A percentile compares a stretch with the other conserved stretches of the same genome.
Evolutionary conservation across 2,113 vertebrate species (phyloP).

Genomic region (Columbina picui): DNA sequence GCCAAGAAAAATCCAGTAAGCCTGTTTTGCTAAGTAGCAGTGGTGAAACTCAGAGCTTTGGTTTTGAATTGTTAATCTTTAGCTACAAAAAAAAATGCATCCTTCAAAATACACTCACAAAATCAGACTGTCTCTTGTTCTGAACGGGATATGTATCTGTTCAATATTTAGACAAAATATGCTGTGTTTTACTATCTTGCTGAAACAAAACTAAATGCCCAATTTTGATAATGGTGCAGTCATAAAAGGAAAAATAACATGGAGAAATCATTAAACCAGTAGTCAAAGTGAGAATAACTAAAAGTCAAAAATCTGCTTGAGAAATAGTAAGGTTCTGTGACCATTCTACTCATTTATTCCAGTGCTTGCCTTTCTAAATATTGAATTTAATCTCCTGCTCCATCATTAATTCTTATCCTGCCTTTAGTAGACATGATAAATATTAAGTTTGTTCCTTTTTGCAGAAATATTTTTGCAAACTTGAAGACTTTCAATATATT

Average conservation of each 20-base stretch:
- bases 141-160: not conserved
- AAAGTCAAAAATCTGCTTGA: not conserved
- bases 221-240: not conserved
- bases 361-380: not conserved
- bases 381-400: not conserved
- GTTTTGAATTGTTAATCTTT: not conserved
- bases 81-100: not conserved
- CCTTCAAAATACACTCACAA: not conserved
- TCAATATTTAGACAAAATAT: not conserved
- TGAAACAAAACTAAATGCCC: not conserved
- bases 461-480: not conserved
- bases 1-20: conserved; percentile 11
- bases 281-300: not conserved
- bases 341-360: not conserved
- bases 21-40: not conserved
- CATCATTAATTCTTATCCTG: not conserved
- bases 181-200: not conserved
- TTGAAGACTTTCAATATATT: not conserved
- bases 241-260: not conserved
- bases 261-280: not conserved
- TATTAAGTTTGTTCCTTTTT: not conserved
- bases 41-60: not conserved
- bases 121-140: not conserved
- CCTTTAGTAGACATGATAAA: not conserved
- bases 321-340: not conserved